Percentiles rank a stretch among this genome's conserved stretches.
phyloP scores from a whole-genome alignment of 2,797 vertebrate species.

The Micropoecilia bifurca region DNA sequence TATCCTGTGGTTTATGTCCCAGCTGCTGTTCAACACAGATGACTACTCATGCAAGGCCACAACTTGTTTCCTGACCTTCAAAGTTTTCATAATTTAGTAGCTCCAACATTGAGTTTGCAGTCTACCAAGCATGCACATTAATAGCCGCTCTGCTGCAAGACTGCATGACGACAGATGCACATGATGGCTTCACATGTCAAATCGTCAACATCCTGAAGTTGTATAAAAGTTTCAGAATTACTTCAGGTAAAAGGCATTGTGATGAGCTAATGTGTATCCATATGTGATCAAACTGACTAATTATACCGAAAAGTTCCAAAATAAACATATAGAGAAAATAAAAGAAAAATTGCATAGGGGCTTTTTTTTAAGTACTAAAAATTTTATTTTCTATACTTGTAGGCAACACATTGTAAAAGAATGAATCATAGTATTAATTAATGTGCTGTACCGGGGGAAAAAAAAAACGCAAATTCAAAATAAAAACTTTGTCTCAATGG shows the following conservation, averaged over 20 bases:
- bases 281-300: not conserved
- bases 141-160: not conserved
- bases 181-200: not conserved
- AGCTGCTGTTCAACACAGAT: constrained; percentile 1
- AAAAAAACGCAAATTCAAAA: not conserved
- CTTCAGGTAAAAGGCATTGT: not conserved
- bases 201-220: not conserved
- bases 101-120: not conserved
- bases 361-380: not conserved
- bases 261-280: not conserved
- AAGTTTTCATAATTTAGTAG: constrained; percentile 1
- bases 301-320: not conserved
- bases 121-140: not conserved
- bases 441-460: not conserved
- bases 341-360: not conserved
- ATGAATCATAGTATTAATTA: not conserved
- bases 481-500: not conserved
- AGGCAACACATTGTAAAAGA: not conserved
- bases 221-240: not conserved
- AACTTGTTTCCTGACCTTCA: not conserved
- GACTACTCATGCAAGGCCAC: not conserved
- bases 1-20: not conserved
- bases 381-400: not conserved
- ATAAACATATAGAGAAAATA: too few species aligned
- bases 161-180: not conserved